Percentiles rank a stretch among this genome's conserved stretches.
These are phyloP conservation scores for Ceyx melanurus DNA, from an alignment of 2,113 vertebrate genomes.

Conservation along the genomic window DNA sequence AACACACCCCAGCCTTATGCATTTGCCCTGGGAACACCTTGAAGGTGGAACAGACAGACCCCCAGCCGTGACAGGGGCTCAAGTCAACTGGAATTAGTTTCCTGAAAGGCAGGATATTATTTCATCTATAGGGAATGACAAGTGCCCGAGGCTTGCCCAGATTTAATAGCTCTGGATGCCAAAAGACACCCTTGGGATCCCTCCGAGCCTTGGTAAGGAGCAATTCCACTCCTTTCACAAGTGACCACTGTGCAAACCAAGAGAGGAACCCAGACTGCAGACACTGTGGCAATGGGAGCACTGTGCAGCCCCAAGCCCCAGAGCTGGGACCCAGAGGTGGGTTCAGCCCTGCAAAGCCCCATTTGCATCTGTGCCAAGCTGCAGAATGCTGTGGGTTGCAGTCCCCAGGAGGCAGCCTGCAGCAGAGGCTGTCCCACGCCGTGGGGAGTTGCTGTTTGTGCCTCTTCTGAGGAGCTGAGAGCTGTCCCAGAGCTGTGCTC, in stretches of 20 bases:
- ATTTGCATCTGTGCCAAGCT: background rate
- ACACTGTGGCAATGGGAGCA: rapidly evolving
- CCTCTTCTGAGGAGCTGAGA: background rate
- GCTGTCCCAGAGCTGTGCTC: background rate
- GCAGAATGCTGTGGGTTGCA: background rate
- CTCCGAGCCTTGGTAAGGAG: background rate
- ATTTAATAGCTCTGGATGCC: background rate
- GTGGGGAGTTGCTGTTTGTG: background rate
- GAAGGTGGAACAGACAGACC: background rate
- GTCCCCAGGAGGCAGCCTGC: background rate
- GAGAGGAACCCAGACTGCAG: background rate
- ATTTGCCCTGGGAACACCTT: background rate
- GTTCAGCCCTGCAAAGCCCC: background rate
- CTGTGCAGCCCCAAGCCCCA: background rate
- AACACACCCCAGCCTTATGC: background rate
- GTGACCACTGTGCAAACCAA: background rate
- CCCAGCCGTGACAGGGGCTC: background rate
- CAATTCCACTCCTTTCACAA: background rate
- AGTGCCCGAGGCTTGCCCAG: background rate
- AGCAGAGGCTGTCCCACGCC: background rate
- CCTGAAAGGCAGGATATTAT: background rate
- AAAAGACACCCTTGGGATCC: background rate
- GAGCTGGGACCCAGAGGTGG: background rate
- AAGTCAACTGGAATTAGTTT: background rate
- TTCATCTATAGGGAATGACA: background rate